A percentile compares a stretch with the other conserved stretches of the same genome.
Conservation (phyloP, 2,888 invertebrate genomes). For the Acrobasis repandana region DNA sequence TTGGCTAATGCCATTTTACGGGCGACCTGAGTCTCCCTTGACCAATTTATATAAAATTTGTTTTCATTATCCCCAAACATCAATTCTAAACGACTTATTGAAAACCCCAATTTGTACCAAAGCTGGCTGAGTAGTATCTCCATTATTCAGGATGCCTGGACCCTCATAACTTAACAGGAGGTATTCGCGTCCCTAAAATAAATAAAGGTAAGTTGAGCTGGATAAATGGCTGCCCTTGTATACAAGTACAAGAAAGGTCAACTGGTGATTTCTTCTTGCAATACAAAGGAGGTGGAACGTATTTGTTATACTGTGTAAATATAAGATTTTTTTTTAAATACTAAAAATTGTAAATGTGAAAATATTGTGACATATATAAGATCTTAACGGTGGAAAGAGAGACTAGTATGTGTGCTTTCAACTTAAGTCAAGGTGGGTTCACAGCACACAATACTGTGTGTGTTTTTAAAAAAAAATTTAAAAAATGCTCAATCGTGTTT, state of each 20-base stretch:
- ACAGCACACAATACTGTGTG: too few relatives aligned
- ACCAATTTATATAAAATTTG: conserved; percentile 30
- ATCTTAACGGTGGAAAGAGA: too few relatives aligned
- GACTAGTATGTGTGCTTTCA: too few relatives aligned
- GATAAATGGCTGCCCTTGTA: conserved; percentile 28
- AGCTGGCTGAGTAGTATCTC: conserved; percentile 23
- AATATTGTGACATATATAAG: too few relatives aligned
- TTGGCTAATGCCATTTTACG: too few relatives aligned
- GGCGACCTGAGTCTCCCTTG: too few relatives aligned
- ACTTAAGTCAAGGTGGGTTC: too few relatives aligned
- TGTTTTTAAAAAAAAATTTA: too few relatives aligned
- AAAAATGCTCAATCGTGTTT: too few relatives aligned
- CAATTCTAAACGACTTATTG: background rate
- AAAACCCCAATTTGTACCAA: background rate
- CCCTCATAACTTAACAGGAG: conserved; percentile 36
- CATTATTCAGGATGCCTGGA: conserved; percentile 32
- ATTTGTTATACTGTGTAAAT: background rate
- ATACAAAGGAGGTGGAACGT: conserved; percentile 1
- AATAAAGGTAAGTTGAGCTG: conserved; percentile 36
- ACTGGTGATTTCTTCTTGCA: background rate
- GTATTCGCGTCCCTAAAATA: conserved; percentile 33
- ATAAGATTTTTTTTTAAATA: too few relatives aligned
- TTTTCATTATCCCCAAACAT: conserved; percentile 7
- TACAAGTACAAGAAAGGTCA: background rate
- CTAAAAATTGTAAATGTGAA: too few relatives aligned